A percentile compares a stretch with the other conserved stretches of the same genome.
These are phyloP conservation scores for Doryteuthis pealeii DNA, from an alignment of 1,140 invertebrate species.

Conservation along the genomic window DNA sequence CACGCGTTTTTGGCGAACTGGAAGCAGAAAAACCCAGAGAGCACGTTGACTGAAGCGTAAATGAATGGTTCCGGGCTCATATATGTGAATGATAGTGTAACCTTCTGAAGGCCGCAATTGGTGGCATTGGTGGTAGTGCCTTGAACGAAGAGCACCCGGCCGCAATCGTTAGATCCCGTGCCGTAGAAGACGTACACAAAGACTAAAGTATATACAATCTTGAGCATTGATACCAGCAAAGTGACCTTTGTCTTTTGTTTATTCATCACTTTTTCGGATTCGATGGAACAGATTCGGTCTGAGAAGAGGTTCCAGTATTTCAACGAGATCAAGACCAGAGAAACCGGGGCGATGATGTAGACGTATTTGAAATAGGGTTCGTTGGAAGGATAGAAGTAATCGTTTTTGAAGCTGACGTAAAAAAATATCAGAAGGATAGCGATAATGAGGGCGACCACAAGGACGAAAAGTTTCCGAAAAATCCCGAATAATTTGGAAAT, in stretches of 20 bases:
- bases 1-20: constrained; percentile 38
- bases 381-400: too few relatives aligned
- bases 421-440: too few relatives aligned
- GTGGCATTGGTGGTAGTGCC: not conserved
- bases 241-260: constrained; percentile 36
- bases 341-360: constrained; percentile 21
- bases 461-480: too few relatives aligned
- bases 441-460: too few relatives aligned
- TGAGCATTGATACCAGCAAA: constrained; percentile 38
- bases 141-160: constrained; percentile 21
- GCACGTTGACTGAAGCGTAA: constrained; percentile 33
- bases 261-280: constrained; percentile 19
- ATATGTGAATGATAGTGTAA: constrained; percentile 18
- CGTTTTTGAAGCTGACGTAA: too few relatives aligned
- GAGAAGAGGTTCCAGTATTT: constrained; percentile 52
- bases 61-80: constrained; percentile 27
- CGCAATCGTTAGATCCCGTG: constrained; percentile 19
- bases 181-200: constrained; percentile 28
- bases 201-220: constrained; percentile 38
- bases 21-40: constrained; percentile 41
- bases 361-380: too few relatives aligned
- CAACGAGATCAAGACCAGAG: constrained; percentile 40
- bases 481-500: too few relatives aligned
- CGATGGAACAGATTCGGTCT: constrained; percentile 25
- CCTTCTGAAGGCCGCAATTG: constrained; percentile 16